Evolutionary conservation across 2,888 invertebrate species (phyloP).

Genomic region (Steinernema hermaphroditum): DNA sequence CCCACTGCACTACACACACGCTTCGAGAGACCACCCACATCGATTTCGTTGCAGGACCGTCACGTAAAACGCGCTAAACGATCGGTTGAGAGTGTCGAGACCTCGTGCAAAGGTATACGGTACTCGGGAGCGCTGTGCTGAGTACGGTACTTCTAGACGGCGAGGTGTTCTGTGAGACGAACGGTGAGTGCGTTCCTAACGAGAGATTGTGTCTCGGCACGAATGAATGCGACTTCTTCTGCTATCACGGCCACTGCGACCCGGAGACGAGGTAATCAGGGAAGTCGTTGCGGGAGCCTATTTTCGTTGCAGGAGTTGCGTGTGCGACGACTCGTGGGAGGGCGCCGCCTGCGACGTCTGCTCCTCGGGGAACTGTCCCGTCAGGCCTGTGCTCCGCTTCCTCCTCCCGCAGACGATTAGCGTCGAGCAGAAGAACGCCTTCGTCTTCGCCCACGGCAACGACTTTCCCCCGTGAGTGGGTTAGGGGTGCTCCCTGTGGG

Average conservation of each 20-base stretch:
- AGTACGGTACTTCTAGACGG: constrained; percentile 15
- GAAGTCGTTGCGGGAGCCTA: neutral
- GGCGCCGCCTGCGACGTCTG: constrained; percentile 60
- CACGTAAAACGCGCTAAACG: neutral
- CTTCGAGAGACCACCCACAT: neutral
- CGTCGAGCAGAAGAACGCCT: constrained; percentile 24
- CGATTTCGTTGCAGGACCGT: constrained; percentile 6
- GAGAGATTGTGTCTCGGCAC: constrained; percentile 15
- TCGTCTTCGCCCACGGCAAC: constrained; percentile 37
- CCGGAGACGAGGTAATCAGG: constrained; percentile 39
- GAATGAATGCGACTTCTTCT: constrained; percentile 51
- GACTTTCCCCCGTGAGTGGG: constrained; percentile 37
- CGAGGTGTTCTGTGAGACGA: constrained; percentile 11
- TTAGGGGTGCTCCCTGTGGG: no score
- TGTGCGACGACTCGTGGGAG: constrained; percentile 51
- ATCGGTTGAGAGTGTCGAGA: neutral
- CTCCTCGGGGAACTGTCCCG: constrained; percentile 36
- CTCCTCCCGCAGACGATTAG: constrained; percentile 38
- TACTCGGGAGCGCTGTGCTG: no score
- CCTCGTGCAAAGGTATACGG: neutral
- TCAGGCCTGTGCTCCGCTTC: constrained; percentile 35
- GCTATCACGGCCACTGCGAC: constrained; percentile 55
- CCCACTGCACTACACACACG: constrained; percentile 12
- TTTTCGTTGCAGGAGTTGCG: constrained; percentile 43
- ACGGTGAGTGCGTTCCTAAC: constrained; percentile 6